Base-by-base conservation (phyloP, 2,113 vertebrate species). In the Proterorhinus semilunaris region DNA sequence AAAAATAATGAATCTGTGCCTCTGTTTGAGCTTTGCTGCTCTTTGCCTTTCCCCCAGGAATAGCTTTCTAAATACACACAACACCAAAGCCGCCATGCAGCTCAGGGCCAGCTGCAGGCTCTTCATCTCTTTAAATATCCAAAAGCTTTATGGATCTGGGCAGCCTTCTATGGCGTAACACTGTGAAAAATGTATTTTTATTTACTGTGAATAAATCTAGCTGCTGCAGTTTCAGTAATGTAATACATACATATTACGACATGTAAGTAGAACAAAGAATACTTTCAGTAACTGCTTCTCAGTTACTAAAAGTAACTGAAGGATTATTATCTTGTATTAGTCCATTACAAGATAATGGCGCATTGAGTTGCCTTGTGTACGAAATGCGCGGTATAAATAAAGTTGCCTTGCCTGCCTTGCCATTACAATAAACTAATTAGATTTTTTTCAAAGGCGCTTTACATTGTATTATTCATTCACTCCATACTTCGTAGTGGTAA, bases 1-100 rank as follows among this genome's bases (percentile, higher is more conserved):
- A 91, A 91, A 92, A 93, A 91, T 90, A 92, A 93, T 89, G 88
- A 89, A 84, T 88, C 77, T 73, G 88, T 86, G 86, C 82, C 85
- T 89, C 79, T 85, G 90, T 89, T 93, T 89, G 89, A 92, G 88
- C 88, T 83, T 69, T 86, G 86, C 87, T 87, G 78, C 87, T 85
- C 81, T 90, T 81, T 91, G 75, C 79, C 78, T 86, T 81, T 77
- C 87, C 87, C 87, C 66, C 66, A 82, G 86, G 90, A 90, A 86
- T 87, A 85, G 69, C 72, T 89, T 83, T 90, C 81, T 81, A 83
- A 89, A 91, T 83, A 89, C 78, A 83, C 83, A 89, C 85, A 76
- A 69, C 5, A 46, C 78, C 52, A 69, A 71, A 64, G 79, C 79
- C 45, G 7, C 0, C 15, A 72, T 16, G 44, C 74, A 76, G 78